phyloP scores from a whole-genome alignment of 2,113 vertebrate species.

The Boleophthalmus pectinirostris region DNA sequence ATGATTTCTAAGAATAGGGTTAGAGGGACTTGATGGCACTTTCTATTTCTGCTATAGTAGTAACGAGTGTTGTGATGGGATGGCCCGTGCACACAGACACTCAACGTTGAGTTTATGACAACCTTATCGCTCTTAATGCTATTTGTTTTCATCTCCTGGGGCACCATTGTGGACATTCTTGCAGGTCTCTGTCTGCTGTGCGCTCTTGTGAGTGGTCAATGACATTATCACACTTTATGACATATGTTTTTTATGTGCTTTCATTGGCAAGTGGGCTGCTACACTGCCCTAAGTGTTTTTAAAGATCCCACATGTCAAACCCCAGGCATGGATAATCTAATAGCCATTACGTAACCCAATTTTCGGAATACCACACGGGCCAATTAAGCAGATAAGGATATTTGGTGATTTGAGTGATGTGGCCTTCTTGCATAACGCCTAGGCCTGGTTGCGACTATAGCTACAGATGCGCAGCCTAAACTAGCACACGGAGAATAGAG shows the following conservation, averaged over 20 bases:
- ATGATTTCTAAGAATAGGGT: background rate
- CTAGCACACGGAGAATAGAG: conserved; percentile 39
- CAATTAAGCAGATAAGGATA: conserved; percentile 61
- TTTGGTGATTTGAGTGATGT: conserved; percentile 49
- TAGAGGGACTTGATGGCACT: background rate
- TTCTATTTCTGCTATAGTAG: conserved; percentile 25
- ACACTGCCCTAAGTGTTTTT: background rate
- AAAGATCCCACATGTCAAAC: conserved; percentile 25
- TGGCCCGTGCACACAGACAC: conserved; percentile 19
- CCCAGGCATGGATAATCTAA: conserved; percentile 33
- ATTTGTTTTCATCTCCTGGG: conserved; percentile 58
- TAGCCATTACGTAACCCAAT: conserved; percentile 68
- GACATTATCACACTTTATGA: conserved; percentile 63
- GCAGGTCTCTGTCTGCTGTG: conserved; percentile 26
- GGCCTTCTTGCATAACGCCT: conserved; percentile 53
- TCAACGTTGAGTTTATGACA: conserved; percentile 53
- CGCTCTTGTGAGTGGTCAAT: conserved; percentile 28
- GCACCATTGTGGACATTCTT: conserved; percentile 44
- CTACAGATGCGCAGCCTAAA: conserved; percentile 43
- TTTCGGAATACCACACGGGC: conserved; percentile 51
- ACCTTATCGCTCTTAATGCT: conserved; percentile 56
- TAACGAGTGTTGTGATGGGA: conserved; percentile 31
- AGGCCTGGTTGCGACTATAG: conserved; percentile 32
- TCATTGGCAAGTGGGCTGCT: too few relatives aligned
- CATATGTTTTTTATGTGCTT: conserved; percentile 6